Conservation (phyloP, 2,113 vertebrate genomes). For the Rhinolophus sinicus region DNA sequence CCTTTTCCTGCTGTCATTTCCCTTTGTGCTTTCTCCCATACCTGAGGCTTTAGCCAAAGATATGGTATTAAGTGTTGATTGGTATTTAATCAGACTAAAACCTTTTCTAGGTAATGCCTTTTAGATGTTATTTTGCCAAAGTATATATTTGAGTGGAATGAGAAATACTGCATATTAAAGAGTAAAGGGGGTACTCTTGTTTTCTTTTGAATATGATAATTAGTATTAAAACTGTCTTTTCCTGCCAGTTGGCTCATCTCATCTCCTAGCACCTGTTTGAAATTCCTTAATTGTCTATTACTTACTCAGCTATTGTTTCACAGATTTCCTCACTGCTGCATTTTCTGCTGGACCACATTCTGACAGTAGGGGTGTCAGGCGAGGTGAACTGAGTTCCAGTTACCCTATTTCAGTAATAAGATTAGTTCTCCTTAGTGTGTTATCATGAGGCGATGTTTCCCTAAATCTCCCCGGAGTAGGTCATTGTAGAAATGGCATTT, state of each 20-base stretch:
- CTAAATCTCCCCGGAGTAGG: not conserved
- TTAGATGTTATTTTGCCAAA: constrained; percentile 22
- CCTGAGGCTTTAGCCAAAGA: constrained; percentile 14
- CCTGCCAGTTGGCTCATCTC: constrained; percentile 73
- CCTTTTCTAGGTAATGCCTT: not conserved
- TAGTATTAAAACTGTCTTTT: constrained; percentile 75
- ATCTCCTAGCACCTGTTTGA: constrained; percentile 83
- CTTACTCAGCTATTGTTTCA: constrained; percentile 66
- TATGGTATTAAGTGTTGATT: not conserved
- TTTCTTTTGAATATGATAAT: constrained; percentile 83
- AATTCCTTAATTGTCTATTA: constrained; percentile 78
- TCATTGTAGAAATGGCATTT: not conserved
- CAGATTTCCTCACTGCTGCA: constrained; percentile 43
- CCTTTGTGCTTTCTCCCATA: not conserved
- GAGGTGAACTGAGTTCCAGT: constrained; percentile 32
- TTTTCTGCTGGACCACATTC: constrained; percentile 54
- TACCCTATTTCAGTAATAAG: not conserved
- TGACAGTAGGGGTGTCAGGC: not conserved
- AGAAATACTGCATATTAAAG: constrained; percentile 30
- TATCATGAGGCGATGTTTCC: not conserved
- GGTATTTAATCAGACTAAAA: constrained; percentile 38
- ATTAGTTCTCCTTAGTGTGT: not conserved
- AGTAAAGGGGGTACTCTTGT: constrained; percentile 53
- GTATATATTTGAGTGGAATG: constrained; percentile 22
- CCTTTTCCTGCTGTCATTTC: not conserved